Conservation (phyloP, 2,113 vertebrate genomes). For the Pachypanchax playfairii region DNA sequence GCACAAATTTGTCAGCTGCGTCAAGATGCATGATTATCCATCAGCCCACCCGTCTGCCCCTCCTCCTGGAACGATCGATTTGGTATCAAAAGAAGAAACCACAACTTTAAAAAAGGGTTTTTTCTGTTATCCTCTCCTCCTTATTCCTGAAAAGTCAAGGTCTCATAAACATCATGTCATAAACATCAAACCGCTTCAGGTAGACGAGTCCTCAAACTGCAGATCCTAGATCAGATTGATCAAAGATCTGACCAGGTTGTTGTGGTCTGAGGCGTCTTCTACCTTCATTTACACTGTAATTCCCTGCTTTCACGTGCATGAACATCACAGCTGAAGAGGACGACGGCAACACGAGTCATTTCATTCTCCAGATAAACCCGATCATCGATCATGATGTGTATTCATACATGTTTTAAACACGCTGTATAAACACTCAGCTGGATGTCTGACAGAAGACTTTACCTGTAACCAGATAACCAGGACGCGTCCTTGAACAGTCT, state of each 20-base stretch:
- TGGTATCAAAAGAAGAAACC: constrained; percentile 34
- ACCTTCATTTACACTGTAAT: constrained; percentile 17
- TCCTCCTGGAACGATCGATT: constrained; percentile 33
- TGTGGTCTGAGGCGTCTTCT: constrained; percentile 35
- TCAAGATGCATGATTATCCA: constrained; percentile 67
- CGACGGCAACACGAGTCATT: constrained; percentile 42
- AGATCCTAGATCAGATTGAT: constrained; percentile 57
- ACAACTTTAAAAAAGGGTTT: constrained; percentile 52
- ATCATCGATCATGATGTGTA: constrained; percentile 49
- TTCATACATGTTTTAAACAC: background rate
- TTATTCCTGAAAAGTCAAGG: constrained; percentile 43
- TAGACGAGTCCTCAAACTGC: constrained; percentile 41
- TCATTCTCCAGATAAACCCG: constrained; percentile 35
- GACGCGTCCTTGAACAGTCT: constrained; percentile 86
- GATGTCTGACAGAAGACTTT: background rate
- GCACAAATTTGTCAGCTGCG: constrained; percentile 72
- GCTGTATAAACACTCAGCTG: background rate
- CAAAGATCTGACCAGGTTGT: constrained; percentile 42
- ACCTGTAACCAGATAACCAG: constrained; percentile 87
- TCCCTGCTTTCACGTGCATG: constrained; percentile 66
- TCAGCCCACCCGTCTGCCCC: constrained; percentile 52
- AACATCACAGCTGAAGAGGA: constrained; percentile 57
- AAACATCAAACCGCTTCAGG: constrained; percentile 41
- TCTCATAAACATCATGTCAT: constrained; percentile 59
- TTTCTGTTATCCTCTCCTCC: constrained; percentile 36